These are phyloP conservation scores for Zaprionus lineosus DNA, from an alignment of 2,888 invertebrate species.

Conservation along the genomic window DNA sequence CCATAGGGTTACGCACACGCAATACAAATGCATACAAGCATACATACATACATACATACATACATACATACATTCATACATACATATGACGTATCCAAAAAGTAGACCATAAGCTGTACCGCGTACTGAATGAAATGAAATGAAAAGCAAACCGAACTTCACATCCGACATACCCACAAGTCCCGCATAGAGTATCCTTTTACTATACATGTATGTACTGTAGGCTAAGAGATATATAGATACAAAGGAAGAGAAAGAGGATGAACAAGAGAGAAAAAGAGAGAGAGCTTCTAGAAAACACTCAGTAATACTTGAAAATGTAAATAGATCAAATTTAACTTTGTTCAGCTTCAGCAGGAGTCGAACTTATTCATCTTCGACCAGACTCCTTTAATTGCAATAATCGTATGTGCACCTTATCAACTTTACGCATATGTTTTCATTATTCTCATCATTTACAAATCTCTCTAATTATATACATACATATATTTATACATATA, in stretches of 20 bases:
- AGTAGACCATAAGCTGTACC: conserved; percentile 55
- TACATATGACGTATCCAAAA: conserved; percentile 72
- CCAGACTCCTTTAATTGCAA: conserved; percentile 17
- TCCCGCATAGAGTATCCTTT: too few relatives aligned
- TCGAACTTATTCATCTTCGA: too few relatives aligned
- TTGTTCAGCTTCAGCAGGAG: too few relatives aligned
- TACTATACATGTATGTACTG: too few relatives aligned
- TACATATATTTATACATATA: too few relatives aligned
- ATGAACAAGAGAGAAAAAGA: conserved; percentile 5
- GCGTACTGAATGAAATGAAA: conserved; percentile 48
- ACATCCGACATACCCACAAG: conserved; percentile 20
- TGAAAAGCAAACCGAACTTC: conserved; percentile 20
- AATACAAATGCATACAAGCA: conserved; percentile 6
- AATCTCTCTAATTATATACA: too few relatives aligned
- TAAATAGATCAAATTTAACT: conserved; percentile 36
- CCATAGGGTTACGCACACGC: too few relatives aligned
- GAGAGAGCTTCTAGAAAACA: conserved; percentile 4
- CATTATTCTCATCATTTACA: conserved; percentile 37
- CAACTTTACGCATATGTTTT: conserved; percentile 20
- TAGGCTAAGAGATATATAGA: background rate
- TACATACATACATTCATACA: conserved; percentile 31
- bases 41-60: background rate
- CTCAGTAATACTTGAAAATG: conserved; percentile 9
- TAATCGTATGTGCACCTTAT: conserved; percentile 24
- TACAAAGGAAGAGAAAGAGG: conserved; percentile 18